Evolutionary conservation across 1,140 invertebrate species (phyloP), one percentile per base, ranked within the genome.

Genomic region (Patella vulgata): DNA sequence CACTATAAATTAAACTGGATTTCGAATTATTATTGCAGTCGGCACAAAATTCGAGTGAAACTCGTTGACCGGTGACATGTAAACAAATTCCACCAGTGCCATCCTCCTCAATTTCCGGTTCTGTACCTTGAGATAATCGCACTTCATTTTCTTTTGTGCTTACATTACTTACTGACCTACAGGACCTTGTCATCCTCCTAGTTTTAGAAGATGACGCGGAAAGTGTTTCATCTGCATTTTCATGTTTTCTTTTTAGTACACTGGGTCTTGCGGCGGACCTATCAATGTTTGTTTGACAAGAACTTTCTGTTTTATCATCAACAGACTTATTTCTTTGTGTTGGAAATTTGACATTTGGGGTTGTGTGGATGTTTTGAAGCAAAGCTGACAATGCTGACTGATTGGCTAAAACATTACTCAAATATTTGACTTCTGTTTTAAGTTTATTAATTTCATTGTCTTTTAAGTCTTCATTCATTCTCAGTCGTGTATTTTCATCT

Each of bases 381-480:
- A 75, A 46, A 28, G 47, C 46, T 19, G 73, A 58, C n/a, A 75
- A 47, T 1, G 63, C 58, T 21, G 57, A 59, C 21, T 66, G 63
- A 50, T 75, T 75, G n/a, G 70, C 70, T 25, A 75, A 57, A 8
- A 75, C 73, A 55, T 55, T 63, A 51, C 50, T 63, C 36, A 73
- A 61, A 53, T 75, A 75, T n/a, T 36, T 12, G 0, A 70, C 65
- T 63, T 75, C 73, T 19, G 33, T 43, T 39, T 62, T 21, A 28
- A 72, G 36, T 44, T 25, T 31, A 28, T 33, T 21, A 12, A 71
- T 46, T 33, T 23, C 33, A 17, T 28, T 17, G 31, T 50, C 40
- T 12, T 57, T 48, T 1, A 59, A 21, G 17, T 40, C 30, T 8
- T 33, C 39, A 39, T 57, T 27, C 19, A 42, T 47, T 59, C 58